phyloP scores from a whole-genome alignment of 2,113 vertebrate genomes.

The Synchiropus splendidus region DNA sequence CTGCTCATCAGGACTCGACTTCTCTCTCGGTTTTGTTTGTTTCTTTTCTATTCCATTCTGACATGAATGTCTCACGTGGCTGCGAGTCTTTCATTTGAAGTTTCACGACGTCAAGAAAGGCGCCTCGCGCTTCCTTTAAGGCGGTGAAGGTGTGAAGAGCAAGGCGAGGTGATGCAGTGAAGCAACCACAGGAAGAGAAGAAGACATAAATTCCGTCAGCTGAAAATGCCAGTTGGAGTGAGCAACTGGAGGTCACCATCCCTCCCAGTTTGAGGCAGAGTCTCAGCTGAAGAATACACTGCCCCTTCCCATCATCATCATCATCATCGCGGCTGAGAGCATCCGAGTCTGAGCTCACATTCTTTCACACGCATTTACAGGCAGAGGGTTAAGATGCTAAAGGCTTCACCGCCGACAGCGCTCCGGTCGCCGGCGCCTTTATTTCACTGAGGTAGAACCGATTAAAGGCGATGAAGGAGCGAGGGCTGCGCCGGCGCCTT shows the following conservation, averaged over 20 bases:
- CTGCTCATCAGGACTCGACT: neutral
- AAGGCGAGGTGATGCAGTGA: too few species aligned
- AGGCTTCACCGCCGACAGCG: too few species aligned
- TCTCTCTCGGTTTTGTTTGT: too few species aligned
- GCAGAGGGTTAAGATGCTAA: neutral
- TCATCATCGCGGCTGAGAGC: constrained; percentile 65
- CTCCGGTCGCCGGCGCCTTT: too few species aligned
- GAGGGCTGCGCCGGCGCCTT: neutral
- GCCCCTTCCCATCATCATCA: constrained; percentile 69
- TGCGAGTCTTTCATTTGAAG: too few species aligned
- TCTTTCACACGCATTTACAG: constrained; percentile 6
- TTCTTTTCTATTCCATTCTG: too few species aligned
- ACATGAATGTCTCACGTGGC: too few species aligned
- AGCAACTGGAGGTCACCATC: constrained; percentile 26
- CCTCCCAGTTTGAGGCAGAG: constrained; percentile 39
- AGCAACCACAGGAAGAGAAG: neutral
- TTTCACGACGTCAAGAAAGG: too few species aligned
- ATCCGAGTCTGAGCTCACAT: constrained; percentile 18
- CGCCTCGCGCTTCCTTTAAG: too few species aligned
- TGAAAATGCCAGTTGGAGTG: neutral
- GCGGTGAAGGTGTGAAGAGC: too few species aligned
- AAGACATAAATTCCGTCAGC: constrained; percentile 1
- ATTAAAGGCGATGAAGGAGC: too few species aligned
- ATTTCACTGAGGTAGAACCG: too few species aligned
- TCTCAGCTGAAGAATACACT: constrained; percentile 72